Conservation (phyloP, 2,113 vertebrate species). For the Leucopternis melanops region DNA sequence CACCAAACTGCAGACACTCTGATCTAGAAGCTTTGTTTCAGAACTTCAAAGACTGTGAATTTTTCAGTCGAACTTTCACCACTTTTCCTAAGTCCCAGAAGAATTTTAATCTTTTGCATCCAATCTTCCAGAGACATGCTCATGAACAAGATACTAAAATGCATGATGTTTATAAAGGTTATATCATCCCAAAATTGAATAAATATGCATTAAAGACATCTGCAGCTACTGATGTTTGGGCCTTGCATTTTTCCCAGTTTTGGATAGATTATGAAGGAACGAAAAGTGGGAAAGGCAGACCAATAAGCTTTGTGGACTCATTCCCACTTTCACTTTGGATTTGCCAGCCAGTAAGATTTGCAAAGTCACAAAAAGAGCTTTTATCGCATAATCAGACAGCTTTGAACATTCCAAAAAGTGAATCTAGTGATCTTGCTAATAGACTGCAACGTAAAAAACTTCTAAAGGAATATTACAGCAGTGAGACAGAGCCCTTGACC, state of each 20-base stretch:
- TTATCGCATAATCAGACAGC: slow-evolving; percentile 4
- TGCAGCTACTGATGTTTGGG: slow-evolving; percentile 91
- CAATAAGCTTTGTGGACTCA: slow-evolving; percentile 89
- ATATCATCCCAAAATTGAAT: slow-evolving; percentile 78
- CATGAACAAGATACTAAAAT: slow-evolving; percentile 93
- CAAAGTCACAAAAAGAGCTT: slow-evolving; percentile 78
- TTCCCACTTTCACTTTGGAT: slow-evolving; percentile 94
- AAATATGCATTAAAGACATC: slow-evolving; percentile 83
- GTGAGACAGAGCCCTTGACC: slow-evolving; percentile 58
- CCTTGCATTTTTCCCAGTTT: slow-evolving; percentile 92
- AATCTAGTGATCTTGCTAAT: slow-evolving; percentile 79
- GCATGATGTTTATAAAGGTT: slow-evolving; percentile 90
- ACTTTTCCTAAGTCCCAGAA: slow-evolving; percentile 74
- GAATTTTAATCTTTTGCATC: slow-evolving; percentile 84
- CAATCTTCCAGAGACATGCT: slow-evolving; percentile 91
- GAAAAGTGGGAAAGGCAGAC: slow-evolving; percentile 85
- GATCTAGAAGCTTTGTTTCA: slow-evolving; percentile 90
- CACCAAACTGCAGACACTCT: slow-evolving; percentile 86
- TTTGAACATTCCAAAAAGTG: slow-evolving; percentile 75
- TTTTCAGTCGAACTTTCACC: slow-evolving; percentile 83
- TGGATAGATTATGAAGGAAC: slow-evolving; percentile 95
- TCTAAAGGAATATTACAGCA: slow-evolving; percentile 90
- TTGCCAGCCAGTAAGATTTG: slow-evolving; percentile 83
- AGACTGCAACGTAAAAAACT: slow-evolving; percentile 87
- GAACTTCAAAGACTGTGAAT: slow-evolving; percentile 87